phyloP scores from a whole-genome alignment of 1,140 invertebrate species.

The Camponotus pennsylvanicus region DNA sequence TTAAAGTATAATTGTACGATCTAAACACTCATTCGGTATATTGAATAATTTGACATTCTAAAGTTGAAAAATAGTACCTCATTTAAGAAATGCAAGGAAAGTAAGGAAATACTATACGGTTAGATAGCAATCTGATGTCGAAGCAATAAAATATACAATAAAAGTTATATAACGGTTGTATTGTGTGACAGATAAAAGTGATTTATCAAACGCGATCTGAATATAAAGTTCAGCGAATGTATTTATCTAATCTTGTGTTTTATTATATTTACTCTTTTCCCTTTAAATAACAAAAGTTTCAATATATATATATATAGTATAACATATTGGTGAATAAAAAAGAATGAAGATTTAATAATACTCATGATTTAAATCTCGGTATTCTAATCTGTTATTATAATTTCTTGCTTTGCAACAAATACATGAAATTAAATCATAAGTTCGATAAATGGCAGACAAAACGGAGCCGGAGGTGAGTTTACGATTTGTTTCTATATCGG shows the following conservation, averaged over 20 bases:
- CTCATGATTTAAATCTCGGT: conserved; percentile 24
- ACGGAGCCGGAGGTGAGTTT: neutral
- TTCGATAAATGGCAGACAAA: conserved; percentile 7
- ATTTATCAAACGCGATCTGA: conserved; percentile 53
- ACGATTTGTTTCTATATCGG: conserved; percentile 52
- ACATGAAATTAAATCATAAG: conserved; percentile 40
- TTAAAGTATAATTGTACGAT: neutral
- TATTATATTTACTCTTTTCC: too few relatives aligned
- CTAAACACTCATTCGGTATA: neutral
- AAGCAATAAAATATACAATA: conserved; percentile 53
- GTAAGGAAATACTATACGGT: neutral
- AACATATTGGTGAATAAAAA: neutral
- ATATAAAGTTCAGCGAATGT: conserved; percentile 26
- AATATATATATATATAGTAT: neutral
- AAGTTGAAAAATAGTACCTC: neutral
- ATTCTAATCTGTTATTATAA: conserved; percentile 12
- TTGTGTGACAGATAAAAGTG: conserved; percentile 31
- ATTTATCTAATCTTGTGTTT: too few relatives aligned
- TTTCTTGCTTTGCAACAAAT: neutral
- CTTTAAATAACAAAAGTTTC: neutral
- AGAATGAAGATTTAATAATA: neutral
- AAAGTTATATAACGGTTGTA: conserved; percentile 36
- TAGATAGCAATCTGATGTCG: conserved; percentile 37
- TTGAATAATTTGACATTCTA: neutral
- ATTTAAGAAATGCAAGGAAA: conserved; percentile 1